Evolutionary conservation across 2,797 vertebrate species (phyloP).

Genomic region (Gymnothorax reevesii): DNA sequence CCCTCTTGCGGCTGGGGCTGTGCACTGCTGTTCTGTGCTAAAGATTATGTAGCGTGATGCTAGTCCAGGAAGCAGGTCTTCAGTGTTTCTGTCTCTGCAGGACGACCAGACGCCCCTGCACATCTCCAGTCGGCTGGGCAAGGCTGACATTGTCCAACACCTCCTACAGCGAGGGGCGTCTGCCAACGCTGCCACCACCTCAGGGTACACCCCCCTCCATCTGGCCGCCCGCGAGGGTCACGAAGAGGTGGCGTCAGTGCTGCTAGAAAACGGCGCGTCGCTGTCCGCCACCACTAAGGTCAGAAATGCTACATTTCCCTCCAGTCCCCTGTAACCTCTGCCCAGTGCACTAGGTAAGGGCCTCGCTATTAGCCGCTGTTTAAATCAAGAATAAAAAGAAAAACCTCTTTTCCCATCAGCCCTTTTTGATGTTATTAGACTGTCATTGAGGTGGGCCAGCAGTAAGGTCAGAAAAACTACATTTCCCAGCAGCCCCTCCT

Average conservation of each 20-base stretch:
- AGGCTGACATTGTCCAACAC: conserved; percentile 93
- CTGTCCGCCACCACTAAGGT: conserved; percentile 93
- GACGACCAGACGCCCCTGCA: conserved; percentile 96
- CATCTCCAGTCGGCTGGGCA: conserved; percentile 91
- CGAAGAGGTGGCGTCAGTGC: conserved; percentile 83
- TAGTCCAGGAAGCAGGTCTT: not conserved
- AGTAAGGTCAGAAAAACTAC: conserved; percentile 83
- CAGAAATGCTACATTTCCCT: conserved; percentile 17
- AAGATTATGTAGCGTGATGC: not conserved
- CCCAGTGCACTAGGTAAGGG: no score
- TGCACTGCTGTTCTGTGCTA: not conserved
- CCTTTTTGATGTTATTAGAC: no score
- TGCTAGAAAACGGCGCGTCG: conserved; percentile 88
- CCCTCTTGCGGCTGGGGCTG: no score
- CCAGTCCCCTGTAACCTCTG: not conserved
- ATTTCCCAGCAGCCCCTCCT: not conserved
- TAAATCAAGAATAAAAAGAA: no score
- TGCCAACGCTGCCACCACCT: conserved; percentile 88
- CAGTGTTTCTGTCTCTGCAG: conserved; percentile 58
- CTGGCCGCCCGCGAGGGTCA: conserved; percentile 91
- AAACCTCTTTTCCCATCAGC: no score
- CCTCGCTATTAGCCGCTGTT: no score
- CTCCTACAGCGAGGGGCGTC: conserved; percentile 85
- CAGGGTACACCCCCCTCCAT: conserved; percentile 92
- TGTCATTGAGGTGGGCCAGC: no score